Conservation (phyloP, 2,888 invertebrate species). For the Mycalesis mineus region DNA sequence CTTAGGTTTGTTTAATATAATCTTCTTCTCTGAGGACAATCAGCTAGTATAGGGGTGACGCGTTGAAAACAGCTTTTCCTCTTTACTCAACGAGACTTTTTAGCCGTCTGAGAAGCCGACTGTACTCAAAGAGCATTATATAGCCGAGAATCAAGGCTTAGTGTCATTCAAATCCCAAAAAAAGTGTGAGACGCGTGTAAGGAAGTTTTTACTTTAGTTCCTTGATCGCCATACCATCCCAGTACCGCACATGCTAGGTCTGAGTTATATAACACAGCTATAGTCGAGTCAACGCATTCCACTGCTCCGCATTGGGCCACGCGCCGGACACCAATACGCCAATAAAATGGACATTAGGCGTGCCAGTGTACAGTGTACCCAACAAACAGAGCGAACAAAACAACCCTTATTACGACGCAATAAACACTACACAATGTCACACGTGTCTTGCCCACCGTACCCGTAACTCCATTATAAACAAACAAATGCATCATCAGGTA, state of each 20-base stretch:
- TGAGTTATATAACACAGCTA: not conserved
- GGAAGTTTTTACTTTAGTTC: too few relatives aligned
- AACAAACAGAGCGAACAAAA: not conserved
- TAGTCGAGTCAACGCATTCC: constrained; percentile 15
- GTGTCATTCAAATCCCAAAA: too few relatives aligned
- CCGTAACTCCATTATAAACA: constrained; percentile 17
- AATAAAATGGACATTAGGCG: constrained; percentile 50
- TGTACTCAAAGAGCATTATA: too few relatives aligned
- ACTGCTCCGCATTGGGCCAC: constrained; percentile 35
- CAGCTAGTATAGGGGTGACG: too few relatives aligned
- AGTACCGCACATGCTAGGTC: not conserved
- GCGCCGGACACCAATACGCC: constrained; percentile 46
- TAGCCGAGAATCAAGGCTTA: too few relatives aligned
- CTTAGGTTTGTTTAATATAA: too few relatives aligned
- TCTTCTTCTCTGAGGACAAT: too few relatives aligned
- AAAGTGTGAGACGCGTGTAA: too few relatives aligned
- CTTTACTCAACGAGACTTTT: too few relatives aligned
- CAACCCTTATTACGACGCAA: not conserved
- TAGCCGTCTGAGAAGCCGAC: too few relatives aligned
- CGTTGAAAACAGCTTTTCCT: too few relatives aligned
- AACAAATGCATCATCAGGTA: constrained; percentile 25
- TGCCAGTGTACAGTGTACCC: constrained; percentile 21
- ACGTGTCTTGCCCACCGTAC: constrained; percentile 1
- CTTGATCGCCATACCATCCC: too few relatives aligned
- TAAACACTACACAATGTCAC: constrained; percentile 7